phyloP scores from a whole-genome alignment of 2,888 invertebrate species.

The Meiosimyza platycephala region DNA sequence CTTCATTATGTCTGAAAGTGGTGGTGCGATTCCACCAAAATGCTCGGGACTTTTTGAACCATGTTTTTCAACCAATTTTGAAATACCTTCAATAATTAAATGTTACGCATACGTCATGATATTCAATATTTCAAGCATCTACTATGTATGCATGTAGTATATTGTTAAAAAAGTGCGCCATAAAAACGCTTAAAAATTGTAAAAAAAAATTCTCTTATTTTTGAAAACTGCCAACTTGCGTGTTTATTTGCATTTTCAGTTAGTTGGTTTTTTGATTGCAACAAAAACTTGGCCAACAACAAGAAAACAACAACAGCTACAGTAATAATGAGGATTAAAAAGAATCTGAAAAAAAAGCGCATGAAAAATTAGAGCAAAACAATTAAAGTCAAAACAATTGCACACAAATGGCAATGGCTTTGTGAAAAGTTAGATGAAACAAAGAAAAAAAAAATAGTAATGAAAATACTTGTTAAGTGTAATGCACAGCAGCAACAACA shows the following conservation, averaged over 20 bases:
- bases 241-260: conserved; percentile 15
- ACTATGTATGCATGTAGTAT: too few relatives aligned
- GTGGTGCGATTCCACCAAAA: too few relatives aligned
- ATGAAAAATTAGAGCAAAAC: conserved; percentile 19
- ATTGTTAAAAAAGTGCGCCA: too few relatives aligned
- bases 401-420: conserved; percentile 9
- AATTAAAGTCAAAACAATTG: conserved; percentile 14
- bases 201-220: too few relatives aligned
- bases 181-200: too few relatives aligned
- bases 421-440: background rate
- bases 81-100: too few relatives aligned
- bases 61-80: too few relatives aligned
- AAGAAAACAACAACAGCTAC: background rate
- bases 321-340: background rate
- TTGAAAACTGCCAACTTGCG: background rate
- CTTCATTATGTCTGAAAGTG: too few relatives aligned
- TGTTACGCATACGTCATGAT: too few relatives aligned
- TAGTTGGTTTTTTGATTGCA: background rate
- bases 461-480: background rate
- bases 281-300: background rate
- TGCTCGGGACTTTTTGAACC: too few relatives aligned
- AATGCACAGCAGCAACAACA: background rate
- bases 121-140: too few relatives aligned
- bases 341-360: background rate
- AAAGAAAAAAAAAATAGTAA: background rate